A percentile compares a stretch with the other conserved stretches of the same genome.
Evolutionary conservation across 2,797 vertebrate species (phyloP).

Genomic region (Malurus splendens): DNA sequence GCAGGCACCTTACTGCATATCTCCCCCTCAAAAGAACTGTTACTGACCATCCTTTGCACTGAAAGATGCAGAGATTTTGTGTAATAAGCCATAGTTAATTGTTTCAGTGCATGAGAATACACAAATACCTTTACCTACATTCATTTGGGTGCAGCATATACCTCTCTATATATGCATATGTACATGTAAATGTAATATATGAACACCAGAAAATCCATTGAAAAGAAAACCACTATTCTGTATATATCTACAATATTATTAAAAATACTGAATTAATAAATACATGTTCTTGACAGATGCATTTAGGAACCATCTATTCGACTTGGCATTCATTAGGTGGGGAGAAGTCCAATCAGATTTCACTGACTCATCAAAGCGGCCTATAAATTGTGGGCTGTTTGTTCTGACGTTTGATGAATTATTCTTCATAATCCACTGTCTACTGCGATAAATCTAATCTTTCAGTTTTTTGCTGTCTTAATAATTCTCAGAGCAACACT

Average conservation of each 20-base stretch:
- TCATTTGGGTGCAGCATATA: neutral
- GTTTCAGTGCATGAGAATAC: neutral
- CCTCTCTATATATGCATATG: fast-evolving
- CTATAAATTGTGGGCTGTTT: slow-evolving; percentile 70
- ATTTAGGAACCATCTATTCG: slow-evolving; percentile 70
- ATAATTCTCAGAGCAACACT: slow-evolving; percentile 65
- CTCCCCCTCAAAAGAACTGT: neutral
- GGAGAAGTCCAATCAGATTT: slow-evolving; percentile 69
- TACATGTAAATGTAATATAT: neutral
- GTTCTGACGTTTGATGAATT: slow-evolving; percentile 78
- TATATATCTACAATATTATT: slow-evolving; percentile 64
- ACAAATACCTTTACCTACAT: neutral
- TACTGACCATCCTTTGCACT: neutral
- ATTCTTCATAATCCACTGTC: slow-evolving; percentile 76
- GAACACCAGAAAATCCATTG: neutral
- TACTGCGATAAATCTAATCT: slow-evolving; percentile 76
- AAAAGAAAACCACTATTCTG: slow-evolving; percentile 3
- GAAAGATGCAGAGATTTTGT: neutral
- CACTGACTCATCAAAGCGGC: slow-evolving; percentile 62
- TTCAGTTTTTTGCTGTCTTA: slow-evolving; percentile 68
- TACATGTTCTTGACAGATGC: slow-evolving; percentile 59
- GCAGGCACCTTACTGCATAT: neutral
- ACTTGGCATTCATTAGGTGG: slow-evolving; percentile 66
- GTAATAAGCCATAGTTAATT: neutral
- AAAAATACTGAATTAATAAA: slow-evolving; percentile 70